phyloP scores from a whole-genome alignment of 2,888 invertebrate genomes.

The Orthonevra nobilis region DNA sequence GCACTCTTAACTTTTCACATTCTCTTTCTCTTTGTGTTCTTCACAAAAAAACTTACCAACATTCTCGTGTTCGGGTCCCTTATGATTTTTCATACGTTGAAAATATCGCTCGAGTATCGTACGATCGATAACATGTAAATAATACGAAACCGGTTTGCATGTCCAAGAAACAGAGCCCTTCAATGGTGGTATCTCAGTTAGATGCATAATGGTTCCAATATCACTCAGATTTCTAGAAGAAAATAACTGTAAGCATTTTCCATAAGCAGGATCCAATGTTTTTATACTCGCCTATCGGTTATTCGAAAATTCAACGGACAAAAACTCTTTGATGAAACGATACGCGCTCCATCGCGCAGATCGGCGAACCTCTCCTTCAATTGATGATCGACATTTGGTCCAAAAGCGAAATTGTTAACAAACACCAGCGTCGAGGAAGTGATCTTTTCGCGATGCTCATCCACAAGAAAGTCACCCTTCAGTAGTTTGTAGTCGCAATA shows the following conservation, averaged over 20 bases:
- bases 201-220: constrained; percentile 99
- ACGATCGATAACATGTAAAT: constrained; percentile 98
- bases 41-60: constrained; percentile 80
- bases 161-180: constrained; percentile 99
- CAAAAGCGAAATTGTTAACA: constrained; percentile 99
- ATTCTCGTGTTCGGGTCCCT: constrained; percentile 82
- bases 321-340: constrained; percentile 99
- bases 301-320: constrained; percentile 99
- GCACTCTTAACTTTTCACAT: constrained; percentile 27
- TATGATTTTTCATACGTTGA: constrained; percentile 95
- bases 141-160: constrained; percentile 98
- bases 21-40: too few relatives aligned
- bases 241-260: too few relatives aligned
- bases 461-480: constrained; percentile 96
- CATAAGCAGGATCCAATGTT: too few relatives aligned
- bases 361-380: constrained; percentile 98
- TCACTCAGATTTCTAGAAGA: constrained; percentile 92
- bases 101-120: constrained; percentile 98
- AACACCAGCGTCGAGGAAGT: constrained; percentile 97
- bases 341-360: constrained; percentile 95
- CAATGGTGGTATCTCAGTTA: constrained; percentile 96
- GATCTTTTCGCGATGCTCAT: constrained; percentile 96
- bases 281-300: constrained; percentile 87
- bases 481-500: constrained; percentile 94
- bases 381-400: constrained; percentile 97